phyloP scores from a whole-genome alignment of 2,888 invertebrate species.

The Thyatira batis region DNA sequence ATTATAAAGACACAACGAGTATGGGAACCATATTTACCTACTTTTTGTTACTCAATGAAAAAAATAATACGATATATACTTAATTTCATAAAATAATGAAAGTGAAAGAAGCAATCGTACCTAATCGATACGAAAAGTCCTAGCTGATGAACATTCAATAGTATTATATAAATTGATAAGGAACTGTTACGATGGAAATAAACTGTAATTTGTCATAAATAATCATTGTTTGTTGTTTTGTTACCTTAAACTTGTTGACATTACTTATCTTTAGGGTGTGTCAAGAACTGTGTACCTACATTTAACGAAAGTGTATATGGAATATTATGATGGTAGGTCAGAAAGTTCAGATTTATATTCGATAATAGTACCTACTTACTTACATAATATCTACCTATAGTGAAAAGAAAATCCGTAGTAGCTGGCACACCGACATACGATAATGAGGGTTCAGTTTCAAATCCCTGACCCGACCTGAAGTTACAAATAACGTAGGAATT shows the following conservation, averaged over 20 bases:
- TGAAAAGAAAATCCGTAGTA: no score
- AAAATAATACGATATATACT: no score
- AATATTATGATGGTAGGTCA: not conserved
- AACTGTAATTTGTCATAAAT: conserved; percentile 16
- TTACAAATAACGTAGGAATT: no score
- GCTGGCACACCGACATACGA: no score
- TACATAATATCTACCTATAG: no score
- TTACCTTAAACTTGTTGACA: conserved; percentile 44
- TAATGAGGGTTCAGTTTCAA: no score
- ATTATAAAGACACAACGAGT: no score
- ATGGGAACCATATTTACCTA: not conserved
- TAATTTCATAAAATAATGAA: not conserved
- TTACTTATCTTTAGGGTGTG: conserved; percentile 38
- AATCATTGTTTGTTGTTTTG: conserved; percentile 28
- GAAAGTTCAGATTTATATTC: not conserved
- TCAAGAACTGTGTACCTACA: conserved; percentile 16
- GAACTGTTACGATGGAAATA: conserved; percentile 30
- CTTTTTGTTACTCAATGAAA: no score
- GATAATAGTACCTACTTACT: no score
- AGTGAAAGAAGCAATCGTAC: not conserved
- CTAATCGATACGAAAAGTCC: not conserved
- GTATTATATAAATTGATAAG: not conserved
- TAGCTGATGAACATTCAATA: not conserved
- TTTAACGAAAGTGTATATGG: not conserved
- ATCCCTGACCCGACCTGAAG: no score